These are phyloP conservation scores for Tachina fera DNA, from an alignment of 2,888 invertebrate genomes.

Conservation along the genomic window DNA sequence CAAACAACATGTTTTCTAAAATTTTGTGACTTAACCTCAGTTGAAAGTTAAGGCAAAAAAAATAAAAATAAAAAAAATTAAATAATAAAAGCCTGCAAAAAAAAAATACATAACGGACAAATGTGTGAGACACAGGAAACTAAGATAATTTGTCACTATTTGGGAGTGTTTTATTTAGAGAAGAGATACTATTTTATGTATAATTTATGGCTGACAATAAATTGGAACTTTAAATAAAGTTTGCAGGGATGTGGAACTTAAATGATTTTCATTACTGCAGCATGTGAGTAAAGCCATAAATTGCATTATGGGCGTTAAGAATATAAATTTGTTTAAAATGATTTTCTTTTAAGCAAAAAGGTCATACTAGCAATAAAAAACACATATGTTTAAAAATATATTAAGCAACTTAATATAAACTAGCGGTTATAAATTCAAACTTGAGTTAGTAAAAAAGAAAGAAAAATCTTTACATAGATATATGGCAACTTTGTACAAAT, in stretches of 20 bases:
- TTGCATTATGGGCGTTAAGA: slow-evolving; percentile 8
- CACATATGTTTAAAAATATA: not conserved
- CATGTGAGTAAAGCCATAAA: not conserved
- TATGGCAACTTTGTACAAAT: not conserved
- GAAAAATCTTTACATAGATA: not conserved
- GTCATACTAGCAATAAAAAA: not conserved
- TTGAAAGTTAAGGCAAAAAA: slow-evolving; percentile 32
- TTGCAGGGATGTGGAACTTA: slow-evolving; percentile 37
- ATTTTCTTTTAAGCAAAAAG: not conserved
- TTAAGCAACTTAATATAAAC: not conserved
- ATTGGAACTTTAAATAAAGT: slow-evolving; percentile 28
- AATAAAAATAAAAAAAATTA: slow-evolving; percentile 4
- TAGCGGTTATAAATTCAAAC: not conserved
- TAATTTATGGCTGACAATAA: slow-evolving; percentile 43
- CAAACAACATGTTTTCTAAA: not conserved
- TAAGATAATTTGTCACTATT: slow-evolving; percentile 66
- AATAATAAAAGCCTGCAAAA: not conserved
- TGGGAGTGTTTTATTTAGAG: slow-evolving; percentile 57
- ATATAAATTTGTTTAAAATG: not conserved
- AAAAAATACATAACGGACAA: slow-evolving; percentile 24
- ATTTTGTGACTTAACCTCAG: slow-evolving; percentile 33
- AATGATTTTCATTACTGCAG: not conserved
- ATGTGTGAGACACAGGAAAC: slow-evolving; percentile 63
- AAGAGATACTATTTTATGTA: slow-evolving; percentile 2
- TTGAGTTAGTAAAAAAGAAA: not conserved